Evolutionary conservation across 2,797 vertebrate genomes (phyloP).

Genomic region (Knipowitschia caucasica): DNA sequence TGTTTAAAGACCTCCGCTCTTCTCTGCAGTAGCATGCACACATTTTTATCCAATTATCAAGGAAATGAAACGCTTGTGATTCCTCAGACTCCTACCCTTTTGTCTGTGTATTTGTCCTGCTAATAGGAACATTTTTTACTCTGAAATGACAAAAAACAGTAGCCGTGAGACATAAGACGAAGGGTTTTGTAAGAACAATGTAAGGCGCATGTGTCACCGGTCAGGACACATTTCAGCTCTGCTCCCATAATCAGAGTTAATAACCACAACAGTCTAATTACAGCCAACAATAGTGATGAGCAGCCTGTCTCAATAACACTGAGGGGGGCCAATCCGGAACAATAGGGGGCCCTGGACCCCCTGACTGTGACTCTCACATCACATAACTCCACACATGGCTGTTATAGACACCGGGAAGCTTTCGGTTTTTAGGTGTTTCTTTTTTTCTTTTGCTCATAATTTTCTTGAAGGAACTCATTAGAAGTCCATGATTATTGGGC

Average conservation of each 20-base stretch:
- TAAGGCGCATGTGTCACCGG: slow-evolving; percentile 31
- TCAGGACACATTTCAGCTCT: slow-evolving; percentile 49
- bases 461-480: background rate
- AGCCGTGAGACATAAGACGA: no score
- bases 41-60: slow-evolving; percentile 32
- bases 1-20: slow-evolving; percentile 18
- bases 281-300: slow-evolving; percentile 62
- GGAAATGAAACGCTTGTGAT: slow-evolving; percentile 34
- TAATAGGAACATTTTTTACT: background rate
- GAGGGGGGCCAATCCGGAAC: slow-evolving; percentile 56
- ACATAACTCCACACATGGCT: slow-evolving; percentile 43
- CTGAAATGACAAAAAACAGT: no score
- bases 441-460: background rate
- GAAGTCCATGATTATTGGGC: slow-evolving; percentile 17
- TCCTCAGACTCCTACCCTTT: slow-evolving; percentile 6
- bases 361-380: slow-evolving; percentile 64
- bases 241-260: slow-evolving; percentile 66
- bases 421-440: slow-evolving; percentile 15
- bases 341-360: slow-evolving; percentile 60
- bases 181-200: background rate
- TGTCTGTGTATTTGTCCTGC: background rate
- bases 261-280: slow-evolving; percentile 73
- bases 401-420: slow-evolving; percentile 23
- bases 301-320: slow-evolving; percentile 65
- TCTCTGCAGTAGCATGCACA: slow-evolving; percentile 14